Conservation (phyloP, 2,113 vertebrate genomes). For the Orientallactaga bullata region DNA sequence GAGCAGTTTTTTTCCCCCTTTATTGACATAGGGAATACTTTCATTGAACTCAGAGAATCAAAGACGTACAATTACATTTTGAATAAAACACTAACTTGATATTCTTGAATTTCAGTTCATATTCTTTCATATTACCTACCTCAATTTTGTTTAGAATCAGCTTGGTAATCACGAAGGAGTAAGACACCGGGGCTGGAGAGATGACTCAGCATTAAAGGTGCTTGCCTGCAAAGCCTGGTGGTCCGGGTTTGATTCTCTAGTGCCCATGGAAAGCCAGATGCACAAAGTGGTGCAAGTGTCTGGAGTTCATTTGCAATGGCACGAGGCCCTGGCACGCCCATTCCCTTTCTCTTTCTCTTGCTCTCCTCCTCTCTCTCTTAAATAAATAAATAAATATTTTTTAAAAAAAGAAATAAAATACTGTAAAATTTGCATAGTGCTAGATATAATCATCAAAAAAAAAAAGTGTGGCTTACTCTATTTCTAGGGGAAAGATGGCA, state of each 20-base stretch:
- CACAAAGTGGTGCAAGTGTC: too few species aligned
- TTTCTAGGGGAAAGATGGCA: conserved; percentile 67
- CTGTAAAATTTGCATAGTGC: conserved; percentile 67
- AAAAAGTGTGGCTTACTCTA: conserved; percentile 76
- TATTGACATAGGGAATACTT: not conserved
- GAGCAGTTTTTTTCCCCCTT: not conserved
- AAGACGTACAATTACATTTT: not conserved
- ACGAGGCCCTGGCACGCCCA: too few species aligned
- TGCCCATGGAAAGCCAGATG: too few species aligned
- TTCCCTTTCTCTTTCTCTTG: too few species aligned
- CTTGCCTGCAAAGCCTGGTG: too few species aligned
- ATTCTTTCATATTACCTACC: not conserved
- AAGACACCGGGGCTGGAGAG: too few species aligned
- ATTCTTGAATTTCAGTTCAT: conserved; percentile 4
- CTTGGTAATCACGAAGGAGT: not conserved
- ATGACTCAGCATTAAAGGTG: too few species aligned
- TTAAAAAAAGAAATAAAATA: not conserved
- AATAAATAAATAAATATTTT: too few species aligned
- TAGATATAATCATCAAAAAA: conserved; percentile 68
- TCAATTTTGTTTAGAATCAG: not conserved
- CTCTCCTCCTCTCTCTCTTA: too few species aligned
- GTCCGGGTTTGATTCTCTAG: too few species aligned
- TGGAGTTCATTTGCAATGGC: too few species aligned
- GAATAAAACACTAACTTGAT: not conserved
- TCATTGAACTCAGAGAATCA: not conserved